Percentiles rank a stretch among this genome's conserved stretches.
These are phyloP conservation scores for Temnothorax curvispinosus DNA, from an alignment of 1,140 invertebrate genomes.

Conservation along the genomic window DNA sequence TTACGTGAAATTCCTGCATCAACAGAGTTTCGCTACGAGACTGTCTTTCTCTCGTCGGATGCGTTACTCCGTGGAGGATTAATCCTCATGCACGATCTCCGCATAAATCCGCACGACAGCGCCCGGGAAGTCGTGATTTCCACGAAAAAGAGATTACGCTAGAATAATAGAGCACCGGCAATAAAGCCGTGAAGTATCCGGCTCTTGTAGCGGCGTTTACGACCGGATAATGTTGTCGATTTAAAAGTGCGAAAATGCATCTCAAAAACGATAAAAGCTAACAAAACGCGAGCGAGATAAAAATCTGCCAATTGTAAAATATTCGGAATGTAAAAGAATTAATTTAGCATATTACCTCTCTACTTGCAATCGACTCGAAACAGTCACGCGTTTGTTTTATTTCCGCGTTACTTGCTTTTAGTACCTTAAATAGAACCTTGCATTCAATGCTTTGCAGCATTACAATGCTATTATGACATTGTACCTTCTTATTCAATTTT, in stretches of 20 bases:
- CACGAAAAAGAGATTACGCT: slow-evolving; percentile 5
- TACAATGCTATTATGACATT: not conserved
- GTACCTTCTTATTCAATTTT: slow-evolving; percentile 9
- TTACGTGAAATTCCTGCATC: not conserved
- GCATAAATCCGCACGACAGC: not conserved
- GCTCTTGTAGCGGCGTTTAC: slow-evolving; percentile 9
- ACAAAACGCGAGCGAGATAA: not conserved
- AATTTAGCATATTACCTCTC: slow-evolving; percentile 4
- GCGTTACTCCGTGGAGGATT: not conserved
- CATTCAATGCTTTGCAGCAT: not conserved
- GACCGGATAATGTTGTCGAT: not conserved
- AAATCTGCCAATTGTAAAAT: not conserved
- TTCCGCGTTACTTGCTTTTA: not conserved
- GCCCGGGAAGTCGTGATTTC: slow-evolving; percentile 5
- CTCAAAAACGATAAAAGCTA: not conserved
- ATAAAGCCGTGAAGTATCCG: not conserved
- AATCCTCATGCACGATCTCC: not conserved
- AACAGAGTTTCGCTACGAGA: not conserved
- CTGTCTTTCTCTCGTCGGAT: not conserved
- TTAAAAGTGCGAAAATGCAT: slow-evolving; percentile 1
- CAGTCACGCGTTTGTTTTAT: not conserved
- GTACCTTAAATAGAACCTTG: slow-evolving; percentile 13
- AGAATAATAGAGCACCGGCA: slow-evolving; percentile 16
- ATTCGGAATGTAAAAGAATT: not conserved
- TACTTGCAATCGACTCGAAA: not conserved